A percentile compares a stretch with the other conserved stretches of the same genome.
Evolutionary conservation across 2,888 invertebrate genomes (phyloP).

Genomic region (Dynastes hyllus): DNA sequence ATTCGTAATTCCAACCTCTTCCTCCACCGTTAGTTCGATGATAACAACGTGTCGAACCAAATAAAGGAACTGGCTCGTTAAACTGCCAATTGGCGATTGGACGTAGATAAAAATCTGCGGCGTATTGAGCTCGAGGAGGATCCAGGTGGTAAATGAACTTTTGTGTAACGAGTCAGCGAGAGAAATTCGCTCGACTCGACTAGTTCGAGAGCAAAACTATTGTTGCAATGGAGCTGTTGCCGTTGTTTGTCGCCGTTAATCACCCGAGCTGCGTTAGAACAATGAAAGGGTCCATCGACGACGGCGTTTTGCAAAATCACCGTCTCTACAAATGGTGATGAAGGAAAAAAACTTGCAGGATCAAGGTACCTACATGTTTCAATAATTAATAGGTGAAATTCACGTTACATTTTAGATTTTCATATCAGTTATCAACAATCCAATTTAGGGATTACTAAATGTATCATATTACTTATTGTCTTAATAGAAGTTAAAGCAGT

Average conservation of each 20-base stretch:
- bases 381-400: too few species aligned
- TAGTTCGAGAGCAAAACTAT: neutral
- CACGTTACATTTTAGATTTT: too few species aligned
- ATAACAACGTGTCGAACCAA: constrained; percentile 40
- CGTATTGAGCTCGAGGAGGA: constrained; percentile 50
- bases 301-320: constrained; percentile 10
- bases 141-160: constrained; percentile 52
- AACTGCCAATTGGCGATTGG: constrained; percentile 50
- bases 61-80: constrained; percentile 45
- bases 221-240: constrained; percentile 25
- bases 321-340: constrained; percentile 1
- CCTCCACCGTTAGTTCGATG: constrained; percentile 9
- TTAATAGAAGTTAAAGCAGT: too few species aligned
- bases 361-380: neutral
- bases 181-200: constrained; percentile 8
- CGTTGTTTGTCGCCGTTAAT: constrained; percentile 45
- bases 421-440: too few species aligned
- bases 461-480: too few species aligned
- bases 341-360: neutral
- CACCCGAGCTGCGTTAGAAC: constrained; percentile 47
- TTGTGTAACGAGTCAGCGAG: constrained; percentile 45
- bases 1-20: neutral
- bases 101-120: constrained; percentile 53
- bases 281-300: constrained; percentile 40
- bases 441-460: too few species aligned